Evolutionary conservation across 2,797 vertebrate species (phyloP), one percentile per base, ranked within the genome.

Genomic region (Melanogrammus aeglefinus): DNA sequence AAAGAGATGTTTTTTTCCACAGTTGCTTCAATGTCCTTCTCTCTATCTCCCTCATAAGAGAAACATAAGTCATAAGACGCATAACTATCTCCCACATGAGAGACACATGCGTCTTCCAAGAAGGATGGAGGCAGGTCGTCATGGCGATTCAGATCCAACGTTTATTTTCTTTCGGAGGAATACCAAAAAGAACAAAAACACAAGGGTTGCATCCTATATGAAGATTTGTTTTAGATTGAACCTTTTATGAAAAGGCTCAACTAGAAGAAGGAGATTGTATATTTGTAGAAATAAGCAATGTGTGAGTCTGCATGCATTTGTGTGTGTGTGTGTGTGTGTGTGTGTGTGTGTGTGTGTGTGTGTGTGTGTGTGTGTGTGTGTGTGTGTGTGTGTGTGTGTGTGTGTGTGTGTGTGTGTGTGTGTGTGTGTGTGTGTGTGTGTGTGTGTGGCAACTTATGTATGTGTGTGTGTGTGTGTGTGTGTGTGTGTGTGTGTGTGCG

Each of bases 321-420:
- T 80, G 10, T 74, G 27, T 38, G 71, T 66, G 44, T 82, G 36
- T 75, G 41, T 63, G 44, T 63, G 9, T 71, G 33, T 76, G 69
- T 63, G 16, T 76, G 69, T 33, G 12, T 31, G 29, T 31, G 29
- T 31, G 29, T 31, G 29, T 31, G 29, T 31, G 29, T 31, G 29
- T 31, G 29, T 31, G 29, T 79, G 74, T 80, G 13, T 74, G 27
- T 36, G 71, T 66, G 44, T 82, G 36, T 74, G 41, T 63, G 9
- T 69, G 33, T 76, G 69, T 39, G 9, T 76, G 70, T n/a, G 12
- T 33, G 31, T 4, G 31, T 33, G 31, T 4, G 3, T 33, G 31
- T 33, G 31, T 33, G 35, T 35, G 4, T 6, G 35, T 35, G 35
- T 35, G 35, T 3, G 35, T 35, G 35, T 35, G 35, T 35, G 35